phyloP scores from a whole-genome alignment of 1,140 invertebrate species.

The Atta texana region DNA sequence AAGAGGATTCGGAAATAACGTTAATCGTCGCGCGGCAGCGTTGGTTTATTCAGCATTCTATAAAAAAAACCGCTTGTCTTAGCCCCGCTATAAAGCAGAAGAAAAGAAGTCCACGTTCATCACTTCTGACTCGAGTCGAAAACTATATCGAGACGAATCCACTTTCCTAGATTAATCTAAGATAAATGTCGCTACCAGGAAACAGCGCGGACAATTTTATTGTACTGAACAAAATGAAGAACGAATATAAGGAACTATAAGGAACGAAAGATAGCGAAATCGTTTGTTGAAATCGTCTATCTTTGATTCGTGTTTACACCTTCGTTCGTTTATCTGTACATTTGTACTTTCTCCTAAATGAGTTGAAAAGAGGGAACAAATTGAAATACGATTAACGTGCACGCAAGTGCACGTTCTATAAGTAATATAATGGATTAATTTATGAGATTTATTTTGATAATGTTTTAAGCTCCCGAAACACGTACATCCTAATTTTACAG shows the following conservation, averaged over 20 bases:
- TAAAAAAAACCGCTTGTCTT: conserved; percentile 22
- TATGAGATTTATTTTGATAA: too few relatives aligned
- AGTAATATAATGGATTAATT: too few relatives aligned
- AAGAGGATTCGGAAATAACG: conserved; percentile 41
- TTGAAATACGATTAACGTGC: conserved; percentile 64
- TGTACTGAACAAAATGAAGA: conserved; percentile 27
- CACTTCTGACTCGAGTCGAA: conserved; percentile 50
- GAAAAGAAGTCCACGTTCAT: conserved; percentile 37
- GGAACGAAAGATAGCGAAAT: conserved; percentile 6
- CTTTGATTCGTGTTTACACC: neutral
- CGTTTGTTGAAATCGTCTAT: conserved; percentile 22
- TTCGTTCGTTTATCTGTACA: neutral
- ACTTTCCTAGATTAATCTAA: conserved; percentile 64
- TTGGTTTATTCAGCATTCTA: neutral
- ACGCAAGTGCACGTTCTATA: neutral
- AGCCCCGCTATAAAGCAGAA: conserved; percentile 38
- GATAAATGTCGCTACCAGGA: conserved; percentile 44
- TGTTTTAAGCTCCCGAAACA: too few relatives aligned
- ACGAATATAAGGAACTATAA: neutral
- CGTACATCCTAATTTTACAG: too few relatives aligned
- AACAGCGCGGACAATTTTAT: conserved; percentile 47
- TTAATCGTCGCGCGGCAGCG: neutral
- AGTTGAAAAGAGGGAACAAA: conserved; percentile 52
- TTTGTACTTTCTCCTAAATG: conserved; percentile 57
- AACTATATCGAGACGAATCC: conserved; percentile 47